These are phyloP conservation scores for Darwinula stevensoni DNA, from an alignment of 2,888 invertebrate species.

Conservation along the genomic window DNA sequence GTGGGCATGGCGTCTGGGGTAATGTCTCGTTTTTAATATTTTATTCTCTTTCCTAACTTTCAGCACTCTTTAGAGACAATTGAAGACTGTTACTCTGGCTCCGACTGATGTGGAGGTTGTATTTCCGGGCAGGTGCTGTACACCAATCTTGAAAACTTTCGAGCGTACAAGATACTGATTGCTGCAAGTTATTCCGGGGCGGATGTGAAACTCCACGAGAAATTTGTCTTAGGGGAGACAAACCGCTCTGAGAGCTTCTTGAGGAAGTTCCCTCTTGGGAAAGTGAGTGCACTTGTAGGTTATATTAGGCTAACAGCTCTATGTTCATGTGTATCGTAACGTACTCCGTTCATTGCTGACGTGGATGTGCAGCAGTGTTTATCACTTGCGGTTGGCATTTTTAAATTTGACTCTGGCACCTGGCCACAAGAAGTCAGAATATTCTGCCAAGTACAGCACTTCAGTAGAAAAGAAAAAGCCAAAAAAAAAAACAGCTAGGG, in stretches of 20 bases:
- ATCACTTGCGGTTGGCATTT: not conserved
- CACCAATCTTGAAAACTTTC: constrained; percentile 92
- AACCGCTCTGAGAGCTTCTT: constrained; percentile 60
- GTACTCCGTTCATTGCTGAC: not conserved
- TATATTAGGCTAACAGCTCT: constrained; percentile 2
- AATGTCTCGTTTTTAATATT: too few relatives aligned
- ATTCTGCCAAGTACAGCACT: too few relatives aligned
- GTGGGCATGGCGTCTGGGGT: too few relatives aligned
- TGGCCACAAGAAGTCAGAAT: too few relatives aligned
- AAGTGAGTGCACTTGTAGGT: too few relatives aligned
- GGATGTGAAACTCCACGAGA: constrained; percentile 44
- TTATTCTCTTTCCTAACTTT: too few relatives aligned
- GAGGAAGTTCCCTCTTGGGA: constrained; percentile 85
- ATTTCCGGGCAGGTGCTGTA: constrained; percentile 89
- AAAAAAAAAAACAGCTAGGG: too few relatives aligned
- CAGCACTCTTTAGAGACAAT: too few relatives aligned
- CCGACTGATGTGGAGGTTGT: too few relatives aligned
- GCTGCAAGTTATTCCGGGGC: constrained; percentile 87
- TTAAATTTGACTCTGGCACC: not conserved
- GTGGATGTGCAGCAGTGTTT: too few relatives aligned
- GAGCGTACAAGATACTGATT: constrained; percentile 87
- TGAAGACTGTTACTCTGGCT: too few relatives aligned
- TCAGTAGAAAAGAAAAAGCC: too few relatives aligned
- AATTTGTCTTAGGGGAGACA: constrained; percentile 77
- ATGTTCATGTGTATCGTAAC: not conserved